Evolutionary conservation across 23 tunicate species (phyloP).

Genomic region (Clavelina lepadiformis): DNA sequence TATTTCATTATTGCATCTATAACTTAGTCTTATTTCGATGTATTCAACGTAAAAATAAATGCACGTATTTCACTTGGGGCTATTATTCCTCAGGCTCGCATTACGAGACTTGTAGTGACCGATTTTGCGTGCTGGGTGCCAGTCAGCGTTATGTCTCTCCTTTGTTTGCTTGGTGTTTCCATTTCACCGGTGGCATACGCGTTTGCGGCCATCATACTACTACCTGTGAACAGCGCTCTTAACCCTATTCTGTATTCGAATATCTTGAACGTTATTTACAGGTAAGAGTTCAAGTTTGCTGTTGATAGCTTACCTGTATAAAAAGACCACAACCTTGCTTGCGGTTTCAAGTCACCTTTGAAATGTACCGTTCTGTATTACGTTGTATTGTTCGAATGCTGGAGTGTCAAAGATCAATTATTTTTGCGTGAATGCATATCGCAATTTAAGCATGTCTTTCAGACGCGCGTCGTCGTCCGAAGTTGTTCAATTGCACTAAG

Average conservation of each 20-base stretch:
- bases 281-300: conserved; percentile 20
- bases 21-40: too few species aligned
- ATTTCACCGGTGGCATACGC: conserved; percentile 57
- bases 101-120: conserved; percentile 65
- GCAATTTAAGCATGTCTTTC: neutral
- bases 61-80: neutral
- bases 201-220: conserved; percentile 60
- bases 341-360: too few species aligned
- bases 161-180: conserved; percentile 48
- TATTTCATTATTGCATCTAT: too few species aligned
- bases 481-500: too few species aligned
- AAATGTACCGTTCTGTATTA: too few species aligned
- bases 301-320: too few species aligned
- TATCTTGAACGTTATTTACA: conserved; percentile 31
- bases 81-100: conserved; percentile 53
- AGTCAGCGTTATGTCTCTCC: conserved; percentile 64
- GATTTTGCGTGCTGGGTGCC: conserved; percentile 82
- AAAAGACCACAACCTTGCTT: too few species aligned
- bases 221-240: conserved; percentile 86
- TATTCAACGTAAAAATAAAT: too few species aligned
- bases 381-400: too few species aligned
- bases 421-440: neutral
- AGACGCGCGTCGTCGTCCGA: neutral
- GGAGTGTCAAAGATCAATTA: neutral
- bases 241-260: conserved; percentile 87